Percentiles rank a stretch among this genome's conserved stretches.
These are phyloP conservation scores for Mythimna albipuncta DNA, from an alignment of 2,888 invertebrate genomes.

Conservation along the genomic window DNA sequence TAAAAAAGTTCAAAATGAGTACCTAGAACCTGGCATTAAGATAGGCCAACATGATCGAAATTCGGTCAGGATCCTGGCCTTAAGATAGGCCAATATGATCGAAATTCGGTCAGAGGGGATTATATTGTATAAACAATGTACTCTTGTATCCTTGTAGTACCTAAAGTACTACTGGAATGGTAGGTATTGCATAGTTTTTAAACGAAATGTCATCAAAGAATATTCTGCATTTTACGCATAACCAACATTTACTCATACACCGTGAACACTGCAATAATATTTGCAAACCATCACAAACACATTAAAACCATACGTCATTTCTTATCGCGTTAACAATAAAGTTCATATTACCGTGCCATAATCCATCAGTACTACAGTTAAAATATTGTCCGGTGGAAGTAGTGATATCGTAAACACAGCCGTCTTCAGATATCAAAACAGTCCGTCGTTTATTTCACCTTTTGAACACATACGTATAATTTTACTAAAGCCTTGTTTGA, in stretches of 20 bases:
- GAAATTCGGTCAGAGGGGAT: too few relatives aligned
- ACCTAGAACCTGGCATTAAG: too few relatives aligned
- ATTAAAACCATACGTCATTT: background rate
- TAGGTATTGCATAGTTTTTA: too few relatives aligned
- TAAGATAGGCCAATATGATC: too few relatives aligned
- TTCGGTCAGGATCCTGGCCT: too few relatives aligned
- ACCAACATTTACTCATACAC: constrained; percentile 13
- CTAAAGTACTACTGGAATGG: background rate
- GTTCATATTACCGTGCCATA: constrained; percentile 32
- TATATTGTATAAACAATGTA: too few relatives aligned
- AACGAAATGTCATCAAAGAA: background rate
- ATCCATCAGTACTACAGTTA: constrained; percentile 4
- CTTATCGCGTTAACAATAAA: constrained; percentile 24
- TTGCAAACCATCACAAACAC: constrained; percentile 7
- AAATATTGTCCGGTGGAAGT: constrained; percentile 25
- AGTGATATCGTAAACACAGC: constrained; percentile 57
- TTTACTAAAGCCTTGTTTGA: constrained; percentile 52
- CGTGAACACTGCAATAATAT: constrained; percentile 17
- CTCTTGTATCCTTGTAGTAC: background rate
- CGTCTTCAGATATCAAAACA: constrained; percentile 70
- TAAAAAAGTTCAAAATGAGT: too few relatives aligned
- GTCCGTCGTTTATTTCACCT: constrained; percentile 66
- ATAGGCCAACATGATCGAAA: too few relatives aligned
- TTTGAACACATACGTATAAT: constrained; percentile 59
- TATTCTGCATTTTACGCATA: background rate